A percentile compares a stretch with the other conserved stretches of the same genome.
phyloP scores from a whole-genome alignment of 2,797 vertebrate genomes.

The Gallirallus australis region DNA sequence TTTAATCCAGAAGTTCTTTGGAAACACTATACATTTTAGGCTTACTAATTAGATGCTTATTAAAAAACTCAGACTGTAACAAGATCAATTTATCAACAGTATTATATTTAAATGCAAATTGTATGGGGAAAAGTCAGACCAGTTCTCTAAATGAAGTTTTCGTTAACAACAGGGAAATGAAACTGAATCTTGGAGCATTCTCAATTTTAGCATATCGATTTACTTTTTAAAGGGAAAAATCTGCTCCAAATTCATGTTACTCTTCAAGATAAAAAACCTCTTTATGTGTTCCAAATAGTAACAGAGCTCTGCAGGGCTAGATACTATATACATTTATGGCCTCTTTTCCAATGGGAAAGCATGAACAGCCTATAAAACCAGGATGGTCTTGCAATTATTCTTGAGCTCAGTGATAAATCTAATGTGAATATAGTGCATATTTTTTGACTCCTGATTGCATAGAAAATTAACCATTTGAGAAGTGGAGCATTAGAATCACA shows the following conservation, averaged over 20 bases:
- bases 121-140: background rate
- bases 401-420: background rate
- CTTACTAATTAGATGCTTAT: background rate
- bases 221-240: background rate
- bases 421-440: background rate
- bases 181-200: background rate
- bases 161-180: background rate
- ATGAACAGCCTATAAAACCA: background rate
- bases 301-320: background rate
- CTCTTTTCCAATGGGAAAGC: background rate
- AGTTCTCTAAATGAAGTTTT: background rate
- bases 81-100: background rate
- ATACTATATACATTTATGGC: background rate
- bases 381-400: background rate
- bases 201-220: background rate
- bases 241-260: background rate
- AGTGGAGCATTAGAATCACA: background rate
- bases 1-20: background rate
- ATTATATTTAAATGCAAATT: background rate
- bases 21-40: background rate
- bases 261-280: background rate
- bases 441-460: background rate
- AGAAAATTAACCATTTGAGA: background rate
- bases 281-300: background rate
- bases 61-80: background rate